These are phyloP conservation scores for Condylura cristata DNA, from an alignment of 2,113 vertebrate species.

Conservation along the genomic window DNA sequence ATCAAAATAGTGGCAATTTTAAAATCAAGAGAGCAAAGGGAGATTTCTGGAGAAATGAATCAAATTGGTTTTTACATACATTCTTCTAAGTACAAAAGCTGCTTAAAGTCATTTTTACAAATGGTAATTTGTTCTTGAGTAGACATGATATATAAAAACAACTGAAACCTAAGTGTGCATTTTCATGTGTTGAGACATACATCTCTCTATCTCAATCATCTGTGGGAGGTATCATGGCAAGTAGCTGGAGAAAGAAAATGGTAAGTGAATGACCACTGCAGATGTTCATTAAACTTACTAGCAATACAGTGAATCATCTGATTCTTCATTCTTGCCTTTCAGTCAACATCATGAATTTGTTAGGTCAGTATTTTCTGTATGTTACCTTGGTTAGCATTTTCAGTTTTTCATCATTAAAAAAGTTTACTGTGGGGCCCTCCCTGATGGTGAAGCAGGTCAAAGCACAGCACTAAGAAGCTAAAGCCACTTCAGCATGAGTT, in stretches of 20 bases:
- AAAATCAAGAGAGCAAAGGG: background rate
- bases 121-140: conserved; percentile 34
- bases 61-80: conserved; percentile 53
- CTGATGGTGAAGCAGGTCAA: too few relatives aligned
- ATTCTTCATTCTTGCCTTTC: conserved; percentile 66
- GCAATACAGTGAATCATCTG: conserved; percentile 1
- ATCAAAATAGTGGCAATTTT: conserved; percentile 29
- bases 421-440: too few relatives aligned
- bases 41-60: conserved; percentile 35
- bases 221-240: background rate
- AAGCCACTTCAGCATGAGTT: too few relatives aligned
- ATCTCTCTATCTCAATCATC: background rate
- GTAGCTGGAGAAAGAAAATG: background rate
- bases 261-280: conserved; percentile 20
- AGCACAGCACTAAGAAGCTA: too few relatives aligned
- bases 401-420: conserved; percentile 78
- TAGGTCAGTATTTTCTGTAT: conserved; percentile 65
- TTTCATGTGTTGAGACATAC: background rate
- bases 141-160: conserved; percentile 52
- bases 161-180: background rate
- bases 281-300: background rate
- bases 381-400: conserved; percentile 79
- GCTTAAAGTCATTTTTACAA: conserved; percentile 56
- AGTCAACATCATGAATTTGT: conserved; percentile 71
- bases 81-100: conserved; percentile 42